A percentile compares a stretch with the other conserved stretches of the same genome.
Conservation (phyloP, 2,888 invertebrate genomes). For the Gasteruption jaculator region DNA sequence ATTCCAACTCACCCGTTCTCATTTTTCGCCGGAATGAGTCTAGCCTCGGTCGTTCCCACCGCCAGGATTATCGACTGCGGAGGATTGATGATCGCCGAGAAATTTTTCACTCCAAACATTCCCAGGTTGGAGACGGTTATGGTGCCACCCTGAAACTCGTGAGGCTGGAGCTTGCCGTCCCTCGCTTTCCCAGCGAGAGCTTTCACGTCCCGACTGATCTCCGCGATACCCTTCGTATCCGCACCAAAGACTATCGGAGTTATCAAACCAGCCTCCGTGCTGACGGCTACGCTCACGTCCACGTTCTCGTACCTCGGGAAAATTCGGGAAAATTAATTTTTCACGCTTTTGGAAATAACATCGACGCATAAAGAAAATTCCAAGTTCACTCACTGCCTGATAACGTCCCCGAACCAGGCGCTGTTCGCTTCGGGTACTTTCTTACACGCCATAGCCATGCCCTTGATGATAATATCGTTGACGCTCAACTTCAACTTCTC, state of each 20-base stretch:
- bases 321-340: slow-evolving; percentile 5
- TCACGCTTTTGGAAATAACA: slow-evolving; percentile 4
- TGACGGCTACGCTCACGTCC: slow-evolving; percentile 96
- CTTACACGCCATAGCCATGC: slow-evolving; percentile 81
- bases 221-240: slow-evolving; percentile 81
- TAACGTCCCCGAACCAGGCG: slow-evolving; percentile 89
- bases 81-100: slow-evolving; percentile 93
- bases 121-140: slow-evolving; percentile 93
- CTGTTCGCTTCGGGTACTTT: slow-evolving; percentile 93
- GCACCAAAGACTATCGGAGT: slow-evolving; percentile 94
- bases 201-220: slow-evolving; percentile 78
- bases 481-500: slow-evolving; percentile 83
- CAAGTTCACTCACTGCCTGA: slow-evolving; percentile 73
- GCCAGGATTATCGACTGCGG: slow-evolving; percentile 94
- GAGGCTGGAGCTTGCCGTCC: slow-evolving; percentile 83
- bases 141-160: slow-evolving; percentile 96
- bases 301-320: slow-evolving; percentile 77
- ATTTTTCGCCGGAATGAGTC: slow-evolving; percentile 69
- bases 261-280: slow-evolving; percentile 90
- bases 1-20: slow-evolving; percentile 67
- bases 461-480: slow-evolving; percentile 95
- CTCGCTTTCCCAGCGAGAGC: slow-evolving; percentile 80
- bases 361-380: slow-evolving; percentile 4
- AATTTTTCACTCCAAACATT: slow-evolving; percentile 86
- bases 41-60: slow-evolving; percentile 75